Percentiles rank a stretch among this genome's conserved stretches.
These are phyloP conservation scores for Oncorhynchus mykiss DNA, from an alignment of 2,113 vertebrate species.

Conservation along the genomic window DNA sequence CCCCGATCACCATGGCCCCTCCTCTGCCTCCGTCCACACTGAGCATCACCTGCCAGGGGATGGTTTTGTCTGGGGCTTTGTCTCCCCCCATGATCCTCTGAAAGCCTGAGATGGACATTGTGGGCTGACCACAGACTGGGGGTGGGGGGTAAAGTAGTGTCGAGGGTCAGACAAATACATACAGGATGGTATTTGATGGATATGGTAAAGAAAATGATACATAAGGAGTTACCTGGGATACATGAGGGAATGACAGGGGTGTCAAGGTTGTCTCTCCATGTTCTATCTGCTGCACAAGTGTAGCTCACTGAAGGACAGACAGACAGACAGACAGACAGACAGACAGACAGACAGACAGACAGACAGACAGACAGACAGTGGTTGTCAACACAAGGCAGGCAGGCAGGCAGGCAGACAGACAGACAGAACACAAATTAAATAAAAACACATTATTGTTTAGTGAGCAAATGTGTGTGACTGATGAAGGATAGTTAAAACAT, in stretches of 20 bases:
- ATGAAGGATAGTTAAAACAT: background rate
- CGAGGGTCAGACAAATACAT: background rate
- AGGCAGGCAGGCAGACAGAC: too few relatives aligned
- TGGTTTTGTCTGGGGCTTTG: background rate
- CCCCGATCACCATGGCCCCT: conserved; percentile 64
- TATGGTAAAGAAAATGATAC: too few relatives aligned
- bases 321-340: background rate
- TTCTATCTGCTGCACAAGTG: conserved; percentile 63
- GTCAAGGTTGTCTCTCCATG: conserved; percentile 79
- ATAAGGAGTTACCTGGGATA: too few relatives aligned
- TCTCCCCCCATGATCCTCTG: conserved; percentile 59
- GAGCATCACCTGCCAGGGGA: conserved; percentile 73
- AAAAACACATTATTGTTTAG: background rate
- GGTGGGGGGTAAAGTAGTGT: too few relatives aligned
- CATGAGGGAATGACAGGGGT: conserved; percentile 71
- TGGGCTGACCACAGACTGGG: conserved; percentile 64
- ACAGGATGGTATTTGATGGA: too few relatives aligned
- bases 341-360: background rate
- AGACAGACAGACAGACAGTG: too few relatives aligned
- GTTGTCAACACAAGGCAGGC: too few relatives aligned
- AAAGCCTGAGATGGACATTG: rapidly evolving
- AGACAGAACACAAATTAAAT: background rate
- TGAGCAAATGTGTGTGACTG: background rate
- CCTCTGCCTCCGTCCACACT: rapidly evolving
- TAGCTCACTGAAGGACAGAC: too few relatives aligned